Base-by-base conservation (phyloP, 2,888 invertebrate genomes). In the Nymphalis urticae region DNA sequence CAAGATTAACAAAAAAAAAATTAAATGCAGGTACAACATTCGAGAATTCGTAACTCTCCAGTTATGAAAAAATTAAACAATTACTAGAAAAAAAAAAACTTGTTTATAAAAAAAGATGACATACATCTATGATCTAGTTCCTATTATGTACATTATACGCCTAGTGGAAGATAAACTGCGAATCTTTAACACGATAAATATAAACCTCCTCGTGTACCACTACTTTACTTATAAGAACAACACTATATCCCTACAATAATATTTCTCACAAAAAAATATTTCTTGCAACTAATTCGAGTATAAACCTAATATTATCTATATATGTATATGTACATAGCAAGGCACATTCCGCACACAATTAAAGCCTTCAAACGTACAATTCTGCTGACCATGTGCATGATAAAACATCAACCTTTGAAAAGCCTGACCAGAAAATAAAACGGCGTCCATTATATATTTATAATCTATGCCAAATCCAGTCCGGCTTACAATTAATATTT, bases 1-100 rank as follows among this genome's bases (percentile, higher is more conserved):
- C 91, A 90, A 91, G 87, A 88, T 85, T 86, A 89, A 90, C 86
- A 89, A 90, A 90, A 86, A 85, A 53, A 86, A 87, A 87, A 89
- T 79, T 90, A 92, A 93, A 93, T 92, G 93, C 93, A 93, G 93
- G 93, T 93, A 93, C 93, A 92, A 90, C 88, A 92, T 92, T 93
- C 93, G 93, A 93, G 93, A 91, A 92, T 89, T 85, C 83, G 83
- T 86, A 88, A 89, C 91, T 92, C 89, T 92, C 90, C 87, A 88
- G 86, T 89, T 86, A 79, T 80, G 79, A 82, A 88, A 88, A 84
- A 89, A 89, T 86, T 89, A 91, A 90, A 91, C 87, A 86, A 88
- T 87, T 87, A 88, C 88, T 87, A 89, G 85, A 85, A 85, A 86
- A 89, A 53, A 48, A 83, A 85, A 87, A 89, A 85, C 82, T 82